A percentile compares a stretch with the other conserved stretches of the same genome.
Evolutionary conservation across 1,140 invertebrate species (phyloP).

Genomic region (Choristoneura fumiferana): DNA sequence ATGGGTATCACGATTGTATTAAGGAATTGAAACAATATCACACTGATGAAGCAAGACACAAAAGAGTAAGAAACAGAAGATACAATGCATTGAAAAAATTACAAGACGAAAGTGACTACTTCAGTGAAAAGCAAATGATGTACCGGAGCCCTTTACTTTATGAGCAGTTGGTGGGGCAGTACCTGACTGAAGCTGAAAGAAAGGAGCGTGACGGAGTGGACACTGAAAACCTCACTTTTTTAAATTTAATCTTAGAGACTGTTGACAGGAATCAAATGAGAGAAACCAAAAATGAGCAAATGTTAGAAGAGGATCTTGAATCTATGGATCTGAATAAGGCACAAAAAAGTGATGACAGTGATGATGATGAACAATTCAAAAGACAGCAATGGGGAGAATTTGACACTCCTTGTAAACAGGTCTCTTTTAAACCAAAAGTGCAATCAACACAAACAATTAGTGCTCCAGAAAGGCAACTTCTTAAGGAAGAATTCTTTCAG

Average conservation of each 20-base stretch:
- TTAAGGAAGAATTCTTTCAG: slow-evolving; percentile 90
- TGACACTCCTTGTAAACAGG: slow-evolving; percentile 58
- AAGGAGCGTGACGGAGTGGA: slow-evolving; percentile 80
- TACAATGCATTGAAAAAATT: slow-evolving; percentile 90
- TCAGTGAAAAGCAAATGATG: slow-evolving; percentile 96
- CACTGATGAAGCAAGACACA: slow-evolving; percentile 73
- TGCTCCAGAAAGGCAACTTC: slow-evolving; percentile 80
- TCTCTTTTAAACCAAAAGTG: slow-evolving; percentile 38
- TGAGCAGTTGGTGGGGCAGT: slow-evolving; percentile 92
- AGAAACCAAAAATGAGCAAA: slow-evolving; percentile 81
- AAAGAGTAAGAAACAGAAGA: slow-evolving; percentile 88
- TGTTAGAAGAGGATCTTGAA: slow-evolving; percentile 73
- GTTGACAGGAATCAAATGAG: slow-evolving; percentile 83
- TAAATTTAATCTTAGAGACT: slow-evolving; percentile 84
- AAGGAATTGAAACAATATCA: slow-evolving; percentile 79
- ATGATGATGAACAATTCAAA: slow-evolving; percentile 26
- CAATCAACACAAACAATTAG: slow-evolving; percentile 65
- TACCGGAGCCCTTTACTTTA: slow-evolving; percentile 92
- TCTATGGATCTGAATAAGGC: slow-evolving; percentile 23
- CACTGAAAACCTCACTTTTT: slow-evolving; percentile 81
- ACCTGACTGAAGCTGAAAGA: slow-evolving; percentile 88
- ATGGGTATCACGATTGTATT: slow-evolving; percentile 80
- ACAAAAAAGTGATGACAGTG: slow-evolving; percentile 45
- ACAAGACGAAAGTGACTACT: slow-evolving; percentile 87
- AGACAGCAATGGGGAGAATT: slow-evolving; percentile 76